Conservation (phyloP, 1,140 invertebrate genomes). For the Antheraea pernyi region DNA sequence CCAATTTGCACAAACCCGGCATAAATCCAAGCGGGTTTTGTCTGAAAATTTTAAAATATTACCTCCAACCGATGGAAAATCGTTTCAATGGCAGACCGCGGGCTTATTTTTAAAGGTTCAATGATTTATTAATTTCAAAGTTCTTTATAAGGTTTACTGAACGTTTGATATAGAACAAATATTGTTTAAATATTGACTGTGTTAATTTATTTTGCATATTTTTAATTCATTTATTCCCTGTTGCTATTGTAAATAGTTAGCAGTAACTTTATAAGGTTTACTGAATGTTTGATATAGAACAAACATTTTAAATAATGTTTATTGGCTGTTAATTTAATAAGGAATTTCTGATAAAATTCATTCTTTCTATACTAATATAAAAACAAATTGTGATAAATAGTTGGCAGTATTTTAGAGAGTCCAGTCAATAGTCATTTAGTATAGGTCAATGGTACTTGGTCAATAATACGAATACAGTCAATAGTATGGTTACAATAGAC, state of each 20-base stretch:
- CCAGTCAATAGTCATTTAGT: too few relatives aligned
- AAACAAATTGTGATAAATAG: too few relatives aligned
- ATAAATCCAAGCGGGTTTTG: constrained; percentile 61
- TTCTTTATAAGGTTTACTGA: background rate
- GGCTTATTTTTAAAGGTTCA: constrained; percentile 57
- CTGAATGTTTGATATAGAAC: background rate
- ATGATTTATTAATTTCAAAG: constrained; percentile 44
- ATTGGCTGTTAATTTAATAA: background rate
- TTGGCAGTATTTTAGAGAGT: too few relatives aligned
- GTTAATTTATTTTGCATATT: background rate
- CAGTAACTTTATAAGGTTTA: background rate
- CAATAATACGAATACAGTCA: too few relatives aligned
- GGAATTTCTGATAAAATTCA: too few relatives aligned
- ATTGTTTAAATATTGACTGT: background rate
- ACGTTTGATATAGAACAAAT: background rate
- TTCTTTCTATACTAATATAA: too few relatives aligned
- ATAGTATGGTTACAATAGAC: too few relatives aligned
- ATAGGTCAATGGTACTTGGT: too few relatives aligned
- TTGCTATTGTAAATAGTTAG: too few relatives aligned
- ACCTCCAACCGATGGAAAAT: constrained; percentile 24
- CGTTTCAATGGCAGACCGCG: constrained; percentile 31
- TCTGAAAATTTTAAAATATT: constrained; percentile 68
- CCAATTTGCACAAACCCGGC: constrained; percentile 67
- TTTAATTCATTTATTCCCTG: too few relatives aligned
- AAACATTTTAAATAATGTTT: background rate